These are phyloP conservation scores for Sphaeridia pumilis DNA, from an alignment of 2,888 invertebrate genomes.

Conservation along the genomic window DNA sequence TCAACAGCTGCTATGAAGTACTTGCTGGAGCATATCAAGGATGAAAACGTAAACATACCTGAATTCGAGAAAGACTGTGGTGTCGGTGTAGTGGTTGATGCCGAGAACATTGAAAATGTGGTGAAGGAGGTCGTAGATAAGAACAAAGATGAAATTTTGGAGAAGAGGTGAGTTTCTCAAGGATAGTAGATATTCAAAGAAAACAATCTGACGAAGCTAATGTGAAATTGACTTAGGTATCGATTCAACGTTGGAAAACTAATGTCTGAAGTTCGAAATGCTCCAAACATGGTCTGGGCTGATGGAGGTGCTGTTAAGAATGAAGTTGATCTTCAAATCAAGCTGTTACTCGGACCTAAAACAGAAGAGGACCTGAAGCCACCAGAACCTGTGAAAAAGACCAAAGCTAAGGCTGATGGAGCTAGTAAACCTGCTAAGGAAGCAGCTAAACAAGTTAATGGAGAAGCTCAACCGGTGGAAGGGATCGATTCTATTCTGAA, in stretches of 20 bases:
- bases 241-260: constrained; percentile 66
- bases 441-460: background rate
- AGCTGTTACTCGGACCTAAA: constrained; percentile 63
- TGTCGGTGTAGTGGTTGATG: constrained; percentile 73
- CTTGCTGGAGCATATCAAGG: constrained; percentile 58
- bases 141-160: constrained; percentile 47
- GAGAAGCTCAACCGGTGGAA: constrained; percentile 1
- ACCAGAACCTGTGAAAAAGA: constrained; percentile 41
- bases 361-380: constrained; percentile 74
- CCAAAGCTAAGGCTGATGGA: background rate
- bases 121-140: constrained; percentile 62
- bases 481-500: constrained; percentile 38
- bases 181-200: background rate
- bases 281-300: constrained; percentile 74
- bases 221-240: constrained; percentile 43
- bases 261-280: constrained; percentile 69
- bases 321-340: constrained; percentile 80
- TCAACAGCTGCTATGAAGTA: constrained; percentile 71
- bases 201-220: background rate
- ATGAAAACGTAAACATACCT: constrained; percentile 45
- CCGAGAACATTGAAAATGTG: constrained; percentile 78
- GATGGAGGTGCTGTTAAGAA: constrained; percentile 89
- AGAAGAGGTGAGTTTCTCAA: constrained; percentile 47
- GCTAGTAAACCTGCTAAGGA: background rate
- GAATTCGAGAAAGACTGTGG: constrained; percentile 76